A percentile compares a stretch with the other conserved stretches of the same genome.
Conservation (phyloP, 2,888 invertebrate genomes). For the Drymonia ruficornis region DNA sequence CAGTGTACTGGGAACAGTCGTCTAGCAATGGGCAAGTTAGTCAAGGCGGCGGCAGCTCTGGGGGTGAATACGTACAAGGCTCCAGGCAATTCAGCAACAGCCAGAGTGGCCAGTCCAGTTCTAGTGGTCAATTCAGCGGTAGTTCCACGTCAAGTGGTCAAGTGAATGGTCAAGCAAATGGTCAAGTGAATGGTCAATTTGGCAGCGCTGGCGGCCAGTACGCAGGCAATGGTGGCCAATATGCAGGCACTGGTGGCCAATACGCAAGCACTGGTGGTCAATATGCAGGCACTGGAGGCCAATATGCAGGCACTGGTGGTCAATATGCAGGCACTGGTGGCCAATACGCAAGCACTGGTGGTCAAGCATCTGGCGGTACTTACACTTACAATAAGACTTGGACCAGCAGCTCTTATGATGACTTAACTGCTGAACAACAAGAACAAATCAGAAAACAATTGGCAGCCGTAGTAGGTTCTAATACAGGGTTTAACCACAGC, state of each 20-base stretch:
- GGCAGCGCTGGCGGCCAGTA: too few species aligned
- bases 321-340: conserved; percentile 17
- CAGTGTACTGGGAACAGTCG: conserved; percentile 43
- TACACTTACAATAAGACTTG: conserved; percentile 58
- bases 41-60: conserved; percentile 28
- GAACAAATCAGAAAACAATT: conserved; percentile 61
- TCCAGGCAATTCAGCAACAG: conserved; percentile 19
- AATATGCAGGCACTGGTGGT: conserved; percentile 12
- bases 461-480: conserved; percentile 41
- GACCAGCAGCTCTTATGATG: conserved; percentile 48
- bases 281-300: conserved; percentile 18
- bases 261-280: conserved; percentile 21
- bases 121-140: conserved; percentile 36
- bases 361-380: conserved; percentile 38
- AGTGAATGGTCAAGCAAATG: conserved; percentile 25
- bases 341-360: conserved; percentile 23
- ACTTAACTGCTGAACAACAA: conserved; percentile 59
- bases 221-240: conserved; percentile 21
- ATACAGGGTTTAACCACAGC: conserved; percentile 21
- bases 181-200: background rate
- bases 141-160: conserved; percentile 32
- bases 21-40: conserved; percentile 32
- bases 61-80: conserved; percentile 17
- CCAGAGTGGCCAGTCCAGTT: conserved; percentile 20
- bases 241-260: conserved; percentile 2